Evolutionary conservation across 1,140 invertebrate genomes (phyloP).

Genomic region (Drosophila melanica): DNA sequence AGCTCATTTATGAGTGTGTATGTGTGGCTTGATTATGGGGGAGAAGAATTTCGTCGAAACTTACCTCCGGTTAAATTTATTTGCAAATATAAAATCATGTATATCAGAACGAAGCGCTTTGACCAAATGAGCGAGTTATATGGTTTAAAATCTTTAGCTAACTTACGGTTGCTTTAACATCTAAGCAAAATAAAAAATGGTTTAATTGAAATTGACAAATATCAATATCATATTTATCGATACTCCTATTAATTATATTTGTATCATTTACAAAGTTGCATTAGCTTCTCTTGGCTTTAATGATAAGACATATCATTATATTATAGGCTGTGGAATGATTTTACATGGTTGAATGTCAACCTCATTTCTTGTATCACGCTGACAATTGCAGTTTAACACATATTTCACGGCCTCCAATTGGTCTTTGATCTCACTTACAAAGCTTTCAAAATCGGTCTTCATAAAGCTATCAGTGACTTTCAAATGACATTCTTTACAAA

Average conservation of each 20-base stretch:
- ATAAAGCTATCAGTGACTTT: neutral
- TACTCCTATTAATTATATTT: too few species aligned
- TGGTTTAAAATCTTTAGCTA: too few species aligned
- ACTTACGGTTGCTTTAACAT: too few species aligned
- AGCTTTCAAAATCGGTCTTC: neutral
- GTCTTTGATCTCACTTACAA: neutral
- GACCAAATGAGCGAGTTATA: too few species aligned
- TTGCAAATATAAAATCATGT: neutral
- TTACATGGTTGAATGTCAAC: neutral
- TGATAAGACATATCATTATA: too few species aligned
- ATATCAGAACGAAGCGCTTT: neutral
- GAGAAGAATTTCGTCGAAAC: neutral
- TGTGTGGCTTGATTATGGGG: constrained; percentile 10
- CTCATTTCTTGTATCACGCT: neutral
- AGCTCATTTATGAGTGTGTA: constrained; percentile 38
- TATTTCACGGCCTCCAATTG: neutral
- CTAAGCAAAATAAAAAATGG: too few species aligned
- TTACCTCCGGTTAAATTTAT: neutral
- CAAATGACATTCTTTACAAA: neutral
- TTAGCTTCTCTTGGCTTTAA: too few species aligned
- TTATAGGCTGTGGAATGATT: neutral
- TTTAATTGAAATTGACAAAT: too few species aligned
- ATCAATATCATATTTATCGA: too few species aligned
- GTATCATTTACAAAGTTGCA: too few species aligned
- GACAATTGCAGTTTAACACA: neutral